Evolutionary conservation across 1,140 invertebrate species (phyloP).

Genomic region (Hesperophylax magnus): DNA sequence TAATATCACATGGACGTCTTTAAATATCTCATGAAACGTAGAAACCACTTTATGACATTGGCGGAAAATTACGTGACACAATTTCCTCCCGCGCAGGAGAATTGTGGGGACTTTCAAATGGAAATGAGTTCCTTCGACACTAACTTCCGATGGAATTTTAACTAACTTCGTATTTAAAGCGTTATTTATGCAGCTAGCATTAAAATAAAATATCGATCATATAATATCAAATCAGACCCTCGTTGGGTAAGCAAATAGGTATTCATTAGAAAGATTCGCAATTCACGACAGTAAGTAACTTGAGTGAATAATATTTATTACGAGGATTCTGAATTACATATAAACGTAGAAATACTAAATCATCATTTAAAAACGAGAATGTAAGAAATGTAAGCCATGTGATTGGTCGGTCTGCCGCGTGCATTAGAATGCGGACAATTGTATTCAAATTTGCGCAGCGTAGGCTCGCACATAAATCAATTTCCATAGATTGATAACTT

Average conservation of each 20-base stretch:
- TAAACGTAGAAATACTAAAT: no score
- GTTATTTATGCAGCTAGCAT: background rate
- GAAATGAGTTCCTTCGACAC: constrained; percentile 4
- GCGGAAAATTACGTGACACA: constrained; percentile 11
- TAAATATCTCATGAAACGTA: background rate
- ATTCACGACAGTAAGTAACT: no score
- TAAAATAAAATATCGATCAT: background rate
- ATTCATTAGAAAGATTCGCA: background rate
- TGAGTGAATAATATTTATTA: no score
- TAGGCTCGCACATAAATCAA: no score
- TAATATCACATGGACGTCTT: background rate
- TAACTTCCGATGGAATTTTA: background rate
- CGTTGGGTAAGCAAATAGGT: background rate
- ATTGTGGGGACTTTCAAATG: constrained; percentile 11
- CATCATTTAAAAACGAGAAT: no score
- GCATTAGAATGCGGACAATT: no score
- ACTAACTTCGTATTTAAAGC: no score
- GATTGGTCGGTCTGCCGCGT: no score
- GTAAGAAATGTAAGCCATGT: no score
- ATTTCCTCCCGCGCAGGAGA: background rate
- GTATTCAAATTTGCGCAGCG: no score
- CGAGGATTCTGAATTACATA: no score
- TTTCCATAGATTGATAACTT: no score
- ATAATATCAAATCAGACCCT: background rate
- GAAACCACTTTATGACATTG: background rate